Conservation (phyloP, 1,140 invertebrate species). For the Platorchestia sp. region DNA sequence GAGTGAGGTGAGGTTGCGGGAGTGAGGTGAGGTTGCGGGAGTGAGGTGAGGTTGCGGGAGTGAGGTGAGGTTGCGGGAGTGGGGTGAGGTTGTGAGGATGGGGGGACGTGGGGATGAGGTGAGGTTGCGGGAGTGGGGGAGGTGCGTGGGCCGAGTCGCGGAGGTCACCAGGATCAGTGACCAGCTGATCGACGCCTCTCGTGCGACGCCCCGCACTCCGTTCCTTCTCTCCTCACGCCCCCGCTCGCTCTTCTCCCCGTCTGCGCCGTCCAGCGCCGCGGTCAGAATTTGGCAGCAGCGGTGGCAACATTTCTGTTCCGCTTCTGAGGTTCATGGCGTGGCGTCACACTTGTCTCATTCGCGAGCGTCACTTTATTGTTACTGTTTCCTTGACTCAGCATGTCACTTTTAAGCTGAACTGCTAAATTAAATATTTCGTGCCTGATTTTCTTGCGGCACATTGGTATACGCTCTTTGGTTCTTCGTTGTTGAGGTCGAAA, state of each 20-base stretch:
- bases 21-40: too few relatives aligned
- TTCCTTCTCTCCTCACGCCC: neutral
- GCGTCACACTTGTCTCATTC: neutral
- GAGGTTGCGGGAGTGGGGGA: neutral
- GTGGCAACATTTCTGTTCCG: neutral
- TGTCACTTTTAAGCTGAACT: neutral
- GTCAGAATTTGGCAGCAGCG: neutral
- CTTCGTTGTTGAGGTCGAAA: neutral
- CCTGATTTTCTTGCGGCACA: neutral
- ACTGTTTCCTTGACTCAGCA: neutral
- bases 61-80: too few relatives aligned
- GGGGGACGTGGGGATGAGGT: neutral
- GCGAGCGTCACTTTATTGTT: too few relatives aligned
- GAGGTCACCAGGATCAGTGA: conserved; percentile 46
- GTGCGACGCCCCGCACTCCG: neutral
- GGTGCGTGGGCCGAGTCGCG: conserved; percentile 24
- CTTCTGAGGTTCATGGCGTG: neutral
- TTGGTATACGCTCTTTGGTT: neutral
- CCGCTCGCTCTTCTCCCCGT: neutral
- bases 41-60: too few relatives aligned
- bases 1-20: too few relatives aligned
- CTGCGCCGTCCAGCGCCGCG: neutral
- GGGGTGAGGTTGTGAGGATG: neutral
- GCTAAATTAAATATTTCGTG: neutral
- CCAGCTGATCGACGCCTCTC: conserved; percentile 40